Percentiles rank a stretch among this genome's conserved stretches.
phyloP scores from a whole-genome alignment of 2,888 invertebrate species.

The Drosophila barbarae region DNA sequence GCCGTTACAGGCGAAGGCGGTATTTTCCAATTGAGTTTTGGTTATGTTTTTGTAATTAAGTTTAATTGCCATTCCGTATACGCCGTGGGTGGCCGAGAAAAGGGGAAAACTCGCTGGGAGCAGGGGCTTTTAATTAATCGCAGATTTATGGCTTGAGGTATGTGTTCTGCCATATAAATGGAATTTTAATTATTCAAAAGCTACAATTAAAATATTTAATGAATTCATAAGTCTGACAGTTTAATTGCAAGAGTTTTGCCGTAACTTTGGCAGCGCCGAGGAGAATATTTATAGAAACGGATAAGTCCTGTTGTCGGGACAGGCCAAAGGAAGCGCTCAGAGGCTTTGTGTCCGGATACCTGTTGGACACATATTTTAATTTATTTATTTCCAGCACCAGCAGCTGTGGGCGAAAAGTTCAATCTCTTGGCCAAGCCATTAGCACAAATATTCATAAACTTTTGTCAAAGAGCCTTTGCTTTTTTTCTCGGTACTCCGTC shows the following conservation, averaged over 20 bases:
- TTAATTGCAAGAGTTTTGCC: slow-evolving; percentile 71
- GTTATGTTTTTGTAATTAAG: slow-evolving; percentile 74
- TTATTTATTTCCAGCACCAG: slow-evolving; percentile 38
- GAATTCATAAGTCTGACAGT: slow-evolving; percentile 75
- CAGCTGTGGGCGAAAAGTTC: slow-evolving; percentile 40
- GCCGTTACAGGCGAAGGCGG: slow-evolving; percentile 5
- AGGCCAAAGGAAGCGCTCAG: slow-evolving; percentile 23
- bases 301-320: slow-evolving; percentile 28
- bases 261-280: slow-evolving; percentile 51
- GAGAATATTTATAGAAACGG: slow-evolving; percentile 44
- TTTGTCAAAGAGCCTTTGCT: slow-evolving; percentile 24
- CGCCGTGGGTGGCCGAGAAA: slow-evolving; percentile 34
- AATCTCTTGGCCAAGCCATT: slow-evolving; percentile 36
- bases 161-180: slow-evolving; percentile 57
- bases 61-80: slow-evolving; percentile 69
- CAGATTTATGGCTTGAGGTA: slow-evolving; percentile 69
- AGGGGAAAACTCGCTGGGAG: neutral
- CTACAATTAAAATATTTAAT: slow-evolving; percentile 74
- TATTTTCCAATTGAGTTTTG: slow-evolving; percentile 58
- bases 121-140: slow-evolving; percentile 65
- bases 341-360: slow-evolving; percentile 24
- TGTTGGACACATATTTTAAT: slow-evolving; percentile 43
- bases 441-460: slow-evolving; percentile 42
- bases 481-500: neutral
- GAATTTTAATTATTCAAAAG: slow-evolving; percentile 75